Evolutionary conservation across 2,888 invertebrate species (phyloP), one percentile per base, ranked within the genome.

Genomic region (Scrobipalpa costella): DNA sequence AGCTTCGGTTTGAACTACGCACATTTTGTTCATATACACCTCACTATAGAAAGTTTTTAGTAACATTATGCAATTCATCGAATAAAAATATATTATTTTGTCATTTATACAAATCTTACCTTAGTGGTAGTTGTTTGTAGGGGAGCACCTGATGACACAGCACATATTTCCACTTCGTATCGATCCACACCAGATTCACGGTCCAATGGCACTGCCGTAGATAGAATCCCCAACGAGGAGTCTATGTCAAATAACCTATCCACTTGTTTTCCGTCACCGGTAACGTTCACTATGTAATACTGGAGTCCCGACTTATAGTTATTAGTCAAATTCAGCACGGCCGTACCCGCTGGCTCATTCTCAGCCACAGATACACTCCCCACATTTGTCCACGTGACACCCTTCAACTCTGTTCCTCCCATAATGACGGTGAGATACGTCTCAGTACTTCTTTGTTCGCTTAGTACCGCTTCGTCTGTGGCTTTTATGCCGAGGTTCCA

Each of bases 221-320:
- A 96, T 72, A 99, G 90, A 75, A 97, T 95, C 57, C 98, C 98
- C 78, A 96, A 92, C 71, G 96, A 95, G 21, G 96, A 94, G 88
- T 98, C 98, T 78, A 99, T 96, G 80, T 97, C 97, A 84, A 99
- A 99, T 75, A 97, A 92, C 78, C 97, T 94, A 90, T 97, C 97
- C 80, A 96, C 96, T 90, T 96, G 96, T 72, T 92, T 93, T 67
- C 95, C 95, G 70, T 88, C 92, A 81, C 94, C 94, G 76, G 95
- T 96, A 85, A 96, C 95, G 90, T 96, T 96, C 75, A 97, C 97
- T 84, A 98, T 95, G 89, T 97, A 98, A 91, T 97, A 98, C 85
- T 97, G 97, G 83, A 98, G 93, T 63, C 93, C 93, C 63, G 88
- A 91, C 75, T 93, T 92, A 71, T 94, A 93, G 71, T 94, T 93